Base-by-base conservation (phyloP, 2,113 vertebrate species). In the Rhinoptilus africanus region DNA sequence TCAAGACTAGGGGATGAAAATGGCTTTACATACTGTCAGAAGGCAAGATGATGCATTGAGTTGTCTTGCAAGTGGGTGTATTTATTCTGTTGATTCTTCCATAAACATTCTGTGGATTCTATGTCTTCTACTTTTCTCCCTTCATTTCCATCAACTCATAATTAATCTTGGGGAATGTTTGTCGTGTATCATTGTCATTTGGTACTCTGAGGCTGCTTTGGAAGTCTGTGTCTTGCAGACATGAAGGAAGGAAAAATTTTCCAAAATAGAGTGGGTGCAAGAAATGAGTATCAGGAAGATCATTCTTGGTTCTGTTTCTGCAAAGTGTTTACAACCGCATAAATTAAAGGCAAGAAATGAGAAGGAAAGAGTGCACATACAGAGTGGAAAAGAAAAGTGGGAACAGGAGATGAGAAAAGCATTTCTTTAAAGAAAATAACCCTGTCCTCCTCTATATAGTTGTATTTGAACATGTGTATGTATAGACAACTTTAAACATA, bases 1-100 rank as follows among this genome's bases (percentile, higher is more conserved):
- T 85, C 77, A 93, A 93, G 83, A 95, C 79, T 79, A 67, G 43
- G 59, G 80, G 68, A 83, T 95, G 93, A 93, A 95, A 97, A 96
- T 32, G 28, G 53, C 6, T 20, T 79, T 78, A 23, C 71, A 48
- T 43, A 24, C 50, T 96, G 82, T 91, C 83, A 96, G 78, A 91
- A 91, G 56, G 26, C 8, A 53, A 85, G 69, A 48, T 96, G 96
- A 97, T 95, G 48, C 89, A 97, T 83, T 69, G 94, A 86, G 43
- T 71, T 81, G 66, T 86, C 92, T 93, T 10, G 9, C 37, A 97
- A 91, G 80, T 76, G 94, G 78, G 54, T 91, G 32, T 75, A 91
- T 80, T 96, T 92, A 88, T 88, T 94, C 67, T 39, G 75, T 28
- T 73, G 80, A 88, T 86, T 74, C 68, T 72, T 88, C 91, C 53